Percentiles rank a stretch among this genome's conserved stretches.
phyloP scores from a whole-genome alignment of 2,888 invertebrate species.

The Drosophila conformis region DNA sequence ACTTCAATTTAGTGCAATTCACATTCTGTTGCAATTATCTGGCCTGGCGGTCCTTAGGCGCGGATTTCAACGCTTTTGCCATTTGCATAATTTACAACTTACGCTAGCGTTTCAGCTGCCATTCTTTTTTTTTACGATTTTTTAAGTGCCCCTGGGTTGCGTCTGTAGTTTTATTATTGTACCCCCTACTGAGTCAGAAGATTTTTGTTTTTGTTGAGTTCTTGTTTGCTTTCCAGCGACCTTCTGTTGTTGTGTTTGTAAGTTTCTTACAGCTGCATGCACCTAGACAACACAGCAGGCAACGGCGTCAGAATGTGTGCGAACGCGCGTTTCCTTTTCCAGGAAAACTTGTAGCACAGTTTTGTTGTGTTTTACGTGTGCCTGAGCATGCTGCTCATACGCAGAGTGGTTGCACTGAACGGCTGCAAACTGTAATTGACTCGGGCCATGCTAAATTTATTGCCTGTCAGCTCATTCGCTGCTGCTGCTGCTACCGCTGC shows the following conservation, averaged over 20 bases:
- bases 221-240: conserved; percentile 34
- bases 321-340: conserved; percentile 47
- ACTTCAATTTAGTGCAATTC: conserved; percentile 56
- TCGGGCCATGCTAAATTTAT: conserved; percentile 74
- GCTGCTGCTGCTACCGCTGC: conserved; percentile 33
- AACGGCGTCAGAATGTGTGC: conserved; percentile 15
- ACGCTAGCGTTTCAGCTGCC: conserved; percentile 32
- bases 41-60: conserved; percentile 66
- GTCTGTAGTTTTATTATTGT: conserved; percentile 23
- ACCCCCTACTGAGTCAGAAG: background rate
- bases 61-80: conserved; percentile 64
- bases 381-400: conserved; percentile 55
- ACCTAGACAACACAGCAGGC: conserved; percentile 58
- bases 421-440: conserved; percentile 70
- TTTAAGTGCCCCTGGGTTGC: conserved; percentile 60
- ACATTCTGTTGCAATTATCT: conserved; percentile 71
- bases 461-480: conserved; percentile 48
- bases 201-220: conserved; percentile 26
- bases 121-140: conserved; percentile 58
- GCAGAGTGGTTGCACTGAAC: conserved; percentile 35
- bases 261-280: conserved; percentile 52
- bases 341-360: conserved; percentile 33
- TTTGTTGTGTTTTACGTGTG: conserved; percentile 8
- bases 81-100: conserved; percentile 74
- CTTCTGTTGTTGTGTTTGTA: conserved; percentile 36